Conservation (phyloP, 1,140 invertebrate genomes). For the Diachasmimorpha longicaudata region DNA sequence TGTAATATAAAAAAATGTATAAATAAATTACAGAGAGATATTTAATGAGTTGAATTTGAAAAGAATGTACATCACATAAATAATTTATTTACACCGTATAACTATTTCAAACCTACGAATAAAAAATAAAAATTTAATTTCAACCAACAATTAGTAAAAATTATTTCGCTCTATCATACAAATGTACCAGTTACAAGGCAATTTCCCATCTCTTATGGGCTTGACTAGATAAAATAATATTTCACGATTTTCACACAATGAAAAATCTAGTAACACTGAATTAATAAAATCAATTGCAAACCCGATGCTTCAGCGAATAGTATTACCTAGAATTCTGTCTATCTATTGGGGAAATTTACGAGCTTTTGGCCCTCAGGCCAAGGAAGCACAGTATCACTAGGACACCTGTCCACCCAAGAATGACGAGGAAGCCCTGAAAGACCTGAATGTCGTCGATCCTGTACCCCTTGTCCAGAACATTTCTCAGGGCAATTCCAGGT, state of each 20-base stretch:
- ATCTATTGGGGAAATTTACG: background rate
- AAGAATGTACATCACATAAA: slow-evolving; percentile 33
- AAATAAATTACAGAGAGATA: slow-evolving; percentile 18
- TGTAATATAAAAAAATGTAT: slow-evolving; percentile 32
- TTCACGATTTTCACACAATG: background rate
- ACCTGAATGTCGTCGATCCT: slow-evolving; percentile 64
- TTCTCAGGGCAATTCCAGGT: slow-evolving; percentile 69
- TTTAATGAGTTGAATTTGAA: background rate
- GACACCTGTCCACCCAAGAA: slow-evolving; percentile 64
- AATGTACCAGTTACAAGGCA: background rate
- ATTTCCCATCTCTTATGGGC: too few relatives aligned
- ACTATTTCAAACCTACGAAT: background rate
- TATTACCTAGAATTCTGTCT: background rate
- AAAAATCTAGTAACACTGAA: background rate
- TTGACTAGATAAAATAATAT: background rate
- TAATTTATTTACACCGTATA: slow-evolving; percentile 32
- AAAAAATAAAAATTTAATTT: background rate
- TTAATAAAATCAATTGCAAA: background rate
- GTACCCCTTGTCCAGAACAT: slow-evolving; percentile 70
- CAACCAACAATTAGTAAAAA: background rate
- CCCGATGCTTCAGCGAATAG: background rate
- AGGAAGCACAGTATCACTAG: slow-evolving; percentile 58
- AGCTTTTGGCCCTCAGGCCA: slow-evolving; percentile 46
- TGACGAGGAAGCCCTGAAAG: slow-evolving; percentile 67
- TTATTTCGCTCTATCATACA: background rate